Evolutionary conservation across 2,113 vertebrate species (phyloP), one percentile per base, ranked within the genome.

Genomic region (Sceloporus undulatus): DNA sequence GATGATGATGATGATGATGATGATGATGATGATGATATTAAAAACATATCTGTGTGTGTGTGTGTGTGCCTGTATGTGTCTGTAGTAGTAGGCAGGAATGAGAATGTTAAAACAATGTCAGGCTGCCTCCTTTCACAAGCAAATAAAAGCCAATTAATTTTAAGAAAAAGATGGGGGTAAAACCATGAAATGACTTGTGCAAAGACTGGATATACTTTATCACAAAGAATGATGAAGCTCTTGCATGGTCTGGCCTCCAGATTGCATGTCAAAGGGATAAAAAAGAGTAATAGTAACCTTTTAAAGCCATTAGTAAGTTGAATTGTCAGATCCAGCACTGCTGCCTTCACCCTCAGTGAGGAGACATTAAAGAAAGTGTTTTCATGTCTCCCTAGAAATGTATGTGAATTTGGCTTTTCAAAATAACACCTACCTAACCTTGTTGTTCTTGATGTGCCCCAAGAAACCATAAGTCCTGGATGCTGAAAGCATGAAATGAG

Each of bases 11-110:
- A 34, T 34, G 48, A 42, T 62, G 13, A 23, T n/a, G 34, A 34
- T 34, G 34, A 34, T 34, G 34, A 34, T 34, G 34, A 34, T 34
- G 34, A 34, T 34, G 34, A 34, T 34, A 34, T 34, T 34, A 34
- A 34, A n/a, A 54, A 27, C 0, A 0, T 62, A 62, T 59, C 19
- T 8, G 21, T 8, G 2, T 29, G 29, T 27, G 23, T 27, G 25
- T 27, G 2, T 27, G 25, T 70, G 19, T 84, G 14, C 23, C 2
- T 27, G 18, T 59, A 62, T 38, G 0, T 7, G 65, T 14, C 9
- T 4, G 66, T 2, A 5, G 18, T 23, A 5, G 66, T 2, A 25
- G 23, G 18, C 8, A 16, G 25, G 8, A 68, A 68, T 68, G 23
- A 25, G 21, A 68, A 62, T 62, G 59, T 18, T 62, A 62, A 62